Percentiles rank a stretch among this genome's conserved stretches.
Evolutionary conservation across 1,140 invertebrate species (phyloP).

Genomic region (Capitella teleta): DNA sequence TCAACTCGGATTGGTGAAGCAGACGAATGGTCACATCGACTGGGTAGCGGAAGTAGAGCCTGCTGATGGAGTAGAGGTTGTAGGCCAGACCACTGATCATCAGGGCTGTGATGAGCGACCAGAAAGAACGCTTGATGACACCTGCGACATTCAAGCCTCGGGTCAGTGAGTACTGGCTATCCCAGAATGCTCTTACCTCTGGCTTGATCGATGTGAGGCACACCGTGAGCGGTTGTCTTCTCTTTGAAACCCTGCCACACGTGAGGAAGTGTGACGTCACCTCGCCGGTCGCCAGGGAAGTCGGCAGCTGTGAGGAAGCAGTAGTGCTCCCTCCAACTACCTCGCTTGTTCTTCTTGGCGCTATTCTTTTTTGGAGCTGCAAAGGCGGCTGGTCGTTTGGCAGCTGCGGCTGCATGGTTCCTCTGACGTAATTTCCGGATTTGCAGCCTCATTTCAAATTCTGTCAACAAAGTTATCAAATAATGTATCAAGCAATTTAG

Average conservation of each 20-base stretch:
- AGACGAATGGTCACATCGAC: slow-evolving; percentile 2
- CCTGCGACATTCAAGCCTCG: not conserved
- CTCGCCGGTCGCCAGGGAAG: too few species aligned
- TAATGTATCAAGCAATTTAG: too few species aligned
- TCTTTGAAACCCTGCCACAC: slow-evolving; percentile 8
- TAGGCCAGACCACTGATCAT: slow-evolving; percentile 3
- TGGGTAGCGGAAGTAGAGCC: slow-evolving; percentile 4
- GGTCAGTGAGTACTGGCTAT: not conserved
- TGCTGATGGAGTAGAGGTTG: slow-evolving; percentile 7
- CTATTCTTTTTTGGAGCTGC: too few species aligned
- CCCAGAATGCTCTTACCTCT: slow-evolving; percentile 4
- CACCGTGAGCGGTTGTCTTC: slow-evolving; percentile 9
- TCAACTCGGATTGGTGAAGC: not conserved
- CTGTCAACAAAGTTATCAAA: too few species aligned
- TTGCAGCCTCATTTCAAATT: too few species aligned
- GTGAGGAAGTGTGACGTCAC: too few species aligned
- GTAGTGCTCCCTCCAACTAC: too few species aligned
- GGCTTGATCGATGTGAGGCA: slow-evolving; percentile 8
- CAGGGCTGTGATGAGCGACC: not conserved
- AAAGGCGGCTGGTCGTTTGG: too few species aligned
- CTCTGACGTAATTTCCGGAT: too few species aligned
- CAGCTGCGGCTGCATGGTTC: too few species aligned
- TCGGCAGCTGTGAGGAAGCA: too few species aligned
- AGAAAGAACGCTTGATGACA: slow-evolving; percentile 9
- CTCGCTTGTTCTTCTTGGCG: too few species aligned